Evolutionary conservation across 2,888 invertebrate species (phyloP).

Genomic region (Dichetophora obliterata): DNA sequence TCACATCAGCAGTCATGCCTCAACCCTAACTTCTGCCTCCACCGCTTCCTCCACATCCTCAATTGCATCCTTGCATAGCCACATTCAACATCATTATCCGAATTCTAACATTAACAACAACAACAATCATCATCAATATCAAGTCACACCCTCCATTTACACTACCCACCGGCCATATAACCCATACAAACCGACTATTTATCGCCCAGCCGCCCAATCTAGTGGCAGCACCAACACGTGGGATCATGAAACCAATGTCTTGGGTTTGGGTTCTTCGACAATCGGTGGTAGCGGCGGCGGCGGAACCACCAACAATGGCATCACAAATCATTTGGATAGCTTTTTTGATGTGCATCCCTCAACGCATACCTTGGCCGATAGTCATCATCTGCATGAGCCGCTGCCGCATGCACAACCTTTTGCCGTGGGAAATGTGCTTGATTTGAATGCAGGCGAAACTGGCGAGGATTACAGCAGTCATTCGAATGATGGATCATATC

Average conservation of each 20-base stretch:
- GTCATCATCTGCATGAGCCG: conserved; percentile 35
- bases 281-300: conserved; percentile 19
- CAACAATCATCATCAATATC: conserved; percentile 50
- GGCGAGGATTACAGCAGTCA: conserved; percentile 53
- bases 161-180: conserved; percentile 61
- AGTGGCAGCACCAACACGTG: conserved; percentile 53
- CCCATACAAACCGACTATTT: conserved; percentile 56
- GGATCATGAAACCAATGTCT: conserved; percentile 66
- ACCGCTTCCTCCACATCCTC: conserved; percentile 38
- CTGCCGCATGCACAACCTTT: conserved; percentile 59
- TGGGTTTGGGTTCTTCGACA: conserved; percentile 47
- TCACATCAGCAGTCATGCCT: conserved; percentile 45
- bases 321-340: conserved; percentile 68
- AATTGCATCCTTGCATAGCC: conserved; percentile 2
- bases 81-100: conserved; percentile 41
- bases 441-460: conserved; percentile 63
- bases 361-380: conserved; percentile 40
- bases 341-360: conserved; percentile 63
- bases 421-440: conserved; percentile 66
- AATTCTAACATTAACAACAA: conserved; percentile 24
- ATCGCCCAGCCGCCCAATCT: conserved; percentile 47
- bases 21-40: conserved; percentile 10
- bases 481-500: conserved; percentile 60
- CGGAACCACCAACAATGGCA: conserved; percentile 54
- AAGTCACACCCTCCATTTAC: conserved; percentile 54